Evolutionary conservation across 2,113 vertebrate species (phyloP).

Genomic region (Equus quagga): DNA sequence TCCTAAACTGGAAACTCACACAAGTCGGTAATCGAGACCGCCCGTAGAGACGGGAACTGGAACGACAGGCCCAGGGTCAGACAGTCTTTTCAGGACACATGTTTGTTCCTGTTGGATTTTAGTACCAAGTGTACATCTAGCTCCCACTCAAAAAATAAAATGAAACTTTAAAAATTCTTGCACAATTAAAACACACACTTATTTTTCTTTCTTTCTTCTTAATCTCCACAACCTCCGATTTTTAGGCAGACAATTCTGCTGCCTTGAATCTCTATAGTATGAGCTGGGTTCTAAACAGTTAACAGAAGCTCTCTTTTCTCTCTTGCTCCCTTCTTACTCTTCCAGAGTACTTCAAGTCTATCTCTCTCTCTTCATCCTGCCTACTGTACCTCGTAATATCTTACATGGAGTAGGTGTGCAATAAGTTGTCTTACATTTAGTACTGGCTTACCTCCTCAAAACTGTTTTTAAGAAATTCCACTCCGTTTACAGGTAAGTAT

Average conservation of each 20-base stretch:
- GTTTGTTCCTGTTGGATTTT: neutral
- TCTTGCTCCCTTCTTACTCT: neutral
- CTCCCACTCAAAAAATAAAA: neutral
- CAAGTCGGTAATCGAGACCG: neutral
- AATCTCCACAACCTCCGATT: neutral
- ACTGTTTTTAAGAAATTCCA: neutral
- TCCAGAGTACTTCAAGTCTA: neutral
- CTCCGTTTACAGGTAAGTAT: neutral
- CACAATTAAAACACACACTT: slow-evolving; percentile 32
- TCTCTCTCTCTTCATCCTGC: neutral
- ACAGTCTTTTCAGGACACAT: neutral
- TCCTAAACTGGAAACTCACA: neutral
- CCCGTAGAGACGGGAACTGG: neutral
- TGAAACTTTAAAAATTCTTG: neutral
- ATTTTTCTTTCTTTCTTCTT: neutral
- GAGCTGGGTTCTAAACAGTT: neutral
- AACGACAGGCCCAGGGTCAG: neutral
- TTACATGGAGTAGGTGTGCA: neutral
- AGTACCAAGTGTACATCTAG: neutral
- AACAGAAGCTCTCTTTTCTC: neutral
- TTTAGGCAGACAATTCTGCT: neutral
- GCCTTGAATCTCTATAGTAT: neutral
- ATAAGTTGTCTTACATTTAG: neutral
- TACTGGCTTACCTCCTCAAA: neutral
- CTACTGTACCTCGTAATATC: neutral